Base-by-base conservation (phyloP, 2,113 vertebrate species). In the Perca flavescens region DNA sequence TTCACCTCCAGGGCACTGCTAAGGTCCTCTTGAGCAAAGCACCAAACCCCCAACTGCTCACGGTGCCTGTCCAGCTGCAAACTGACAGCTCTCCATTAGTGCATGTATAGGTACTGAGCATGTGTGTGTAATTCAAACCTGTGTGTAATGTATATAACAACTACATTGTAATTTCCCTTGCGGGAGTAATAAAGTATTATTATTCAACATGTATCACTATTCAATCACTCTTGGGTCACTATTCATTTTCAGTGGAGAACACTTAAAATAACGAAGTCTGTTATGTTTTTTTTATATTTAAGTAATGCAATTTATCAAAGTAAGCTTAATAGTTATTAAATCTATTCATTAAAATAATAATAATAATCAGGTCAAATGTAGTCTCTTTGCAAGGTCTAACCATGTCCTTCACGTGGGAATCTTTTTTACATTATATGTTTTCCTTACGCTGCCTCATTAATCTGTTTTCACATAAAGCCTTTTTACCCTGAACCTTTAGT, bases 381-480 rank as follows among this genome's bases (percentile, higher is more conserved):
- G 15, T 47, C 69, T 43, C 8, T 54, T 58, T 49, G 56, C 36
- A 58, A 19, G 5, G 15, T 72, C 70, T 7, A 4, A 22, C 34
- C 1, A 2, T 16, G 43, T 16, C 47, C 43, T 14, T 64, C 19
- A 40, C 31, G 16, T 12, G 4, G 17, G 13, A 54, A 34, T 47
- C 22, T 47, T 31, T 63, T 10, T 19, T 3, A 22, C n/a, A 13
- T n/a, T 19, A 63, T 7, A 13, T 2, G 5, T 21, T 64, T 3
- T 56, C 8, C 57, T 31, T 1, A 22, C 22, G 50, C 52, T 43
- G 67, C 62, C 58, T 78, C 63, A 46, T 72, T 81, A 64, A 46
- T 40, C 65, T 54, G 77, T 72, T 88, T 81, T 31, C 74, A 57
- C n/a, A 74, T 8, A 22, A 71, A 78, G 53, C 61, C 36, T 70